Evolutionary conservation across 1,140 invertebrate species (phyloP).

Genomic region (Metaphire vulgaris): DNA sequence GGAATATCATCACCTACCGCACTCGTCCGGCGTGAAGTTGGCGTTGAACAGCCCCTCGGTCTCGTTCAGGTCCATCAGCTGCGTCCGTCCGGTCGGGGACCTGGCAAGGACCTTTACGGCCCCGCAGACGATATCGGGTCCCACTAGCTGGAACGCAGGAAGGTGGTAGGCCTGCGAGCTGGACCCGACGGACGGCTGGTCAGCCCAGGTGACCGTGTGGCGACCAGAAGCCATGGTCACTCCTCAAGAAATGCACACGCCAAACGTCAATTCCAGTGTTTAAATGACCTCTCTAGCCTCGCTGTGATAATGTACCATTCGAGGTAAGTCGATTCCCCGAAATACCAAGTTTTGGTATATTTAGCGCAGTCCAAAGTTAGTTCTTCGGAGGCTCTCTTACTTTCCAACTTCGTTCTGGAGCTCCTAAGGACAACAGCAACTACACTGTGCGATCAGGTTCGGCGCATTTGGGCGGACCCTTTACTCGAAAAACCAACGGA

Average conservation of each 20-base stretch:
- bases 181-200: not conserved
- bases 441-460: too few relatives aligned
- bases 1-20: slow-evolving; percentile 62
- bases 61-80: slow-evolving; percentile 63
- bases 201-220: not conserved
- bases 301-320: not conserved
- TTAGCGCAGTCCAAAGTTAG: not conserved
- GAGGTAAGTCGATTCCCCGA: not conserved
- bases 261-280: not conserved
- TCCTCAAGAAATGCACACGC: not conserved
- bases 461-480: not conserved
- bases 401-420: too few relatives aligned
- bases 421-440: not conserved
- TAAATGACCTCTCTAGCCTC: too few relatives aligned
- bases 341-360: not conserved
- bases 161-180: not conserved
- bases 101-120: slow-evolving; percentile 78
- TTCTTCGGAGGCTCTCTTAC: too few relatives aligned
- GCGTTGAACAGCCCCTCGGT: slow-evolving; percentile 76
- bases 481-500: not conserved
- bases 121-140: slow-evolving; percentile 61
- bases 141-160: slow-evolving; percentile 61
- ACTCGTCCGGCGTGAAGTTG: slow-evolving; percentile 92
- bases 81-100: slow-evolving; percentile 71
- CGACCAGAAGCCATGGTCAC: not conserved